These are phyloP conservation scores for Euthynnus affinis DNA, from an alignment of 2,797 vertebrate genomes.

Conservation along the genomic window DNA sequence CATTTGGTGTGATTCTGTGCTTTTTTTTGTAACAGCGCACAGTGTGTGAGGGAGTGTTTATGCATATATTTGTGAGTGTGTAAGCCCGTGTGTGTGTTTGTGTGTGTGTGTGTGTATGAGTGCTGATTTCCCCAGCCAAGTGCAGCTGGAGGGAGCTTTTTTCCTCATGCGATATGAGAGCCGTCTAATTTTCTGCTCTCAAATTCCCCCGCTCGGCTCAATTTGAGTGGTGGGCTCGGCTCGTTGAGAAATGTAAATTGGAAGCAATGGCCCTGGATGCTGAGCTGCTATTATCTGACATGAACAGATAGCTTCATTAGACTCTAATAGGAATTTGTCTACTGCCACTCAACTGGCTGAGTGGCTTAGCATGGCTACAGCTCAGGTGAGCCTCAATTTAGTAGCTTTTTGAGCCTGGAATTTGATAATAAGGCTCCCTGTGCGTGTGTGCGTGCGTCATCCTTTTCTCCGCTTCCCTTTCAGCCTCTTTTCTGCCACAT, in stretches of 20 bases:
- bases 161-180: constrained; percentile 76
- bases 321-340: constrained; percentile 84
- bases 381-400: constrained; percentile 76
- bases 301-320: constrained; percentile 88
- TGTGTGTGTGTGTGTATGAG: constrained; percentile 39
- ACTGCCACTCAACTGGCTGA: constrained; percentile 77
- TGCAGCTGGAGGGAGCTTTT: constrained; percentile 80
- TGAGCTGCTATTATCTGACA: constrained; percentile 88
- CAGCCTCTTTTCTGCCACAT: constrained; percentile 10
- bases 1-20: constrained; percentile 22
- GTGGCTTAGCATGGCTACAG: constrained; percentile 55
- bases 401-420: constrained; percentile 57
- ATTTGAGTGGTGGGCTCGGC: constrained; percentile 86
- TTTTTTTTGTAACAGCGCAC: neutral
- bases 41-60: neutral
- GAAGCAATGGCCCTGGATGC: constrained; percentile 86
- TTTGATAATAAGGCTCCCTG: constrained; percentile 58
- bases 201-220: constrained; percentile 86
- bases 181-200: constrained; percentile 89
- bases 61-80: constrained; percentile 32
- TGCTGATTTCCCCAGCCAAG: constrained; percentile 71
- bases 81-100: constrained; percentile 17
- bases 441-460: constrained; percentile 20
- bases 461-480: neutral
- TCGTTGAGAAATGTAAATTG: constrained; percentile 90